phyloP scores from a whole-genome alignment of 2,888 invertebrate genomes.

The Cheilosia pagana region DNA sequence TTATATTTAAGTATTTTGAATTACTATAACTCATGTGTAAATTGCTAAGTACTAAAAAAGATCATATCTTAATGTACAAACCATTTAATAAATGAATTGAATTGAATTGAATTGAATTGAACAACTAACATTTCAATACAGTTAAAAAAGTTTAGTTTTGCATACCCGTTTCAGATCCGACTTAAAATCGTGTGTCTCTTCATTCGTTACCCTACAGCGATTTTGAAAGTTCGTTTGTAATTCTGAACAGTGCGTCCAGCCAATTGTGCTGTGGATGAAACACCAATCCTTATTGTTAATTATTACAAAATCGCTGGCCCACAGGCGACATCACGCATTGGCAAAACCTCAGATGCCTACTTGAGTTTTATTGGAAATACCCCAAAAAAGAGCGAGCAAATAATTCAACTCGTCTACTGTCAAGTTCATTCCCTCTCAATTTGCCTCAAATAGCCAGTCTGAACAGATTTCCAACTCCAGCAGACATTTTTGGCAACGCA shows the following conservation, averaged over 20 bases:
- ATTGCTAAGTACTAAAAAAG: too few relatives aligned
- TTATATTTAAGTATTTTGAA: too few relatives aligned
- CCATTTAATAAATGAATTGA: too few relatives aligned
- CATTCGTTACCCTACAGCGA: not conserved
- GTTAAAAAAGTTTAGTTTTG: too few relatives aligned
- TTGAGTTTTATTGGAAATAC: constrained; percentile 2
- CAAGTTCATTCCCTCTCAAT: constrained; percentile 27
- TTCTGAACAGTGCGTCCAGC: constrained; percentile 1
- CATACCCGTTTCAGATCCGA: too few relatives aligned
- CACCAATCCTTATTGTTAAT: constrained; percentile 8
- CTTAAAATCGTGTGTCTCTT: too few relatives aligned
- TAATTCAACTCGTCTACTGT: constrained; percentile 11
- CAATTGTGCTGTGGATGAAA: constrained; percentile 2
- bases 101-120: too few relatives aligned
- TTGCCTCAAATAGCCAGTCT: not conserved
- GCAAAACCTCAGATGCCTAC: not conserved
- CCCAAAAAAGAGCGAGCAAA: not conserved
- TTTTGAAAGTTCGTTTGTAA: not conserved
- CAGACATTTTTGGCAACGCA: constrained; percentile 23
- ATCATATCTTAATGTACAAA: too few relatives aligned
- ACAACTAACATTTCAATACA: too few relatives aligned
- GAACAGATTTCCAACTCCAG: constrained; percentile 1
- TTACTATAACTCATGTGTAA: too few relatives aligned
- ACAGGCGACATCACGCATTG: not conserved
- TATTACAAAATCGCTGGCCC: not conserved